These are phyloP conservation scores for Akabosia matsudoensis DNA, from an alignment of 1,140 invertebrate genomes.

Conservation along the genomic window DNA sequence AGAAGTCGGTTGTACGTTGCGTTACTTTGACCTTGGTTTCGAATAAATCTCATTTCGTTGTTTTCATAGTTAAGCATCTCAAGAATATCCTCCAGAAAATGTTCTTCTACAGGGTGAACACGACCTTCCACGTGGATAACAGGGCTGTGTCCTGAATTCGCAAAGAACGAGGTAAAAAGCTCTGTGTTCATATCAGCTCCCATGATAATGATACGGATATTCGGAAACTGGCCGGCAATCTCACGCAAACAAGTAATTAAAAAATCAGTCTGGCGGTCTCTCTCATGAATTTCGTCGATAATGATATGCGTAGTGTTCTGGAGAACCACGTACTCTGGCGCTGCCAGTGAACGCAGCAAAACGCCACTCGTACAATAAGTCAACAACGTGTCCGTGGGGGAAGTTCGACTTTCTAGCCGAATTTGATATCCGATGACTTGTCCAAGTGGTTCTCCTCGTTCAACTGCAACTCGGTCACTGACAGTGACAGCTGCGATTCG, in stretches of 20 bases:
- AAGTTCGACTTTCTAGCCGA: slow-evolving; percentile 66
- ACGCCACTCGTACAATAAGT: slow-evolving; percentile 92
- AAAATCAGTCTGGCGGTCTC: slow-evolving; percentile 90
- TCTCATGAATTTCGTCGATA: slow-evolving; percentile 92
- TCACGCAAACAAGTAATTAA: slow-evolving; percentile 79
- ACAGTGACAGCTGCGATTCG: slow-evolving; percentile 85
- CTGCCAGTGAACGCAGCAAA: slow-evolving; percentile 78
- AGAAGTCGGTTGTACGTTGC: neutral
- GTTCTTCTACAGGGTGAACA: slow-evolving; percentile 71
- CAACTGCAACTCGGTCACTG: slow-evolving; percentile 68
- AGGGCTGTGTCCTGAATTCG: slow-evolving; percentile 58
- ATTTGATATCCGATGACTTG: slow-evolving; percentile 92
- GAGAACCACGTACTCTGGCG: slow-evolving; percentile 62
- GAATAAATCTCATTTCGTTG: slow-evolving; percentile 58
- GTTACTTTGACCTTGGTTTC: neutral
- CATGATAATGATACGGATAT: slow-evolving; percentile 84
- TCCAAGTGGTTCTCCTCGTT: slow-evolving; percentile 81
- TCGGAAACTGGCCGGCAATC: slow-evolving; percentile 61
- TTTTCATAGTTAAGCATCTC: slow-evolving; percentile 63
- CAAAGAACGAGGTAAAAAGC: slow-evolving; percentile 79
- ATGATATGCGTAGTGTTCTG: slow-evolving; percentile 77
- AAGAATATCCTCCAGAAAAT: slow-evolving; percentile 80
- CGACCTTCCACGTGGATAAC: slow-evolving; percentile 77
- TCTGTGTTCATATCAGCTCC: slow-evolving; percentile 84
- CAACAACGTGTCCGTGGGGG: slow-evolving; percentile 65